Conservation (phyloP, 2,113 vertebrate species). For the Heterocephalus glaber region DNA sequence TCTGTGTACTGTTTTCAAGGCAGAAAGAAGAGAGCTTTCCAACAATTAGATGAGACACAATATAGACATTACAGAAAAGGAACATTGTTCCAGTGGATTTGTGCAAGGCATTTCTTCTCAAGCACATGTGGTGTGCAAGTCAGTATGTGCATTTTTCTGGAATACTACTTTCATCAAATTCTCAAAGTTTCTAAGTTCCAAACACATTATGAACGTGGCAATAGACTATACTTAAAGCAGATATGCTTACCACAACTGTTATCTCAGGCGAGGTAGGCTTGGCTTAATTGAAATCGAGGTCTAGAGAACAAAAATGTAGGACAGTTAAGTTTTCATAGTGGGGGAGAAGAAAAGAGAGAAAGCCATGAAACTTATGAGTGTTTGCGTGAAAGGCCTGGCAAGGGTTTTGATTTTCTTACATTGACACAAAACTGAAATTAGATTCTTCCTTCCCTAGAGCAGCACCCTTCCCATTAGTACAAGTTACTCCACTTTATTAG, state of each 20-base stretch:
- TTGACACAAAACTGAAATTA: slow-evolving; percentile 6
- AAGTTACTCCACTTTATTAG: background rate
- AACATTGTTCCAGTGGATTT: background rate
- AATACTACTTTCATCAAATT: background rate
- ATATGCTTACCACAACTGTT: rapidly evolving
- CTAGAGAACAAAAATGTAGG: background rate
- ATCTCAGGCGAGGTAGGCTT: background rate
- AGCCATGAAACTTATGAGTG: background rate
- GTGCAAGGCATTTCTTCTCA: background rate
- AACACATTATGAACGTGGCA: background rate
- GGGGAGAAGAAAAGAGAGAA: background rate
- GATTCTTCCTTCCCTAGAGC: background rate
- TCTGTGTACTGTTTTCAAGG: background rate
- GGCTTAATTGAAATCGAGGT: background rate
- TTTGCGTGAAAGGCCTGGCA: background rate
- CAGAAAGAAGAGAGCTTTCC: background rate
- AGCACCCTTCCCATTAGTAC: background rate
- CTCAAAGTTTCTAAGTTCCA: background rate
- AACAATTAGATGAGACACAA: background rate
- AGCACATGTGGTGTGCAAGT: background rate
- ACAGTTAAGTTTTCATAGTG: background rate
- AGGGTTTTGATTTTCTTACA: background rate
- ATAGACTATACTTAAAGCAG: background rate
- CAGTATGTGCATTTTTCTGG: background rate
- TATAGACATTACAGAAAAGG: background rate